Evolutionary conservation across 2,888 invertebrate species (phyloP), one percentile per base, ranked within the genome.

Genomic region (Nezara viridula): DNA sequence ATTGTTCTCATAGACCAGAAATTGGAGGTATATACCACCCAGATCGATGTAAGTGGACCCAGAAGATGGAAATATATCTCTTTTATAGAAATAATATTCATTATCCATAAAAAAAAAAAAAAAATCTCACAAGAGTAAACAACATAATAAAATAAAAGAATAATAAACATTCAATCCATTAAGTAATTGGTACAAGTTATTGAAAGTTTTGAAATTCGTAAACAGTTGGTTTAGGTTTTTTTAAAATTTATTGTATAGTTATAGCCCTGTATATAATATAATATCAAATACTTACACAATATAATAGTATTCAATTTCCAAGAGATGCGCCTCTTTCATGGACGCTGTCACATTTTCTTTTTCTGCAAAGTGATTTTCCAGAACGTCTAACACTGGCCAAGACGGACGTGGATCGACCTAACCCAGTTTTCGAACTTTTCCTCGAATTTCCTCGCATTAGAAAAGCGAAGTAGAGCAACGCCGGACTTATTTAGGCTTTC

Each of bases 401-500:
- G 24, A 40, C 40, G 37, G 77, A 77, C 40, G 24, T 37, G 19
- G 4, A 40, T 21, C 21, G 77, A 37, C 21, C 40, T 40, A 77
- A 40, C 37, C 44, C 40, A 19, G 40, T 37, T 77, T 77, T 40
- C 24, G 1, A 40, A 37, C 44, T 77, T 77, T 77, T 44, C 77
- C 37, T 66, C 66, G 52, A 52, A 66, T 66, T 66, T 66, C 14
- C 73, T 77, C 77, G 77, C 40, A 77, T 77, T 77, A 77, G 44
- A n/a, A 37, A 77, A n/a, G 40, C 40, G 77, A 77, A 77, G 44
- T 77, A 77, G 77, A 77, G 77, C 77, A 77, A 21, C 24, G 40
- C 19, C 24, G 44, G 44, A 77, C 37, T 77, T 77, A 77, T 77
- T 77, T 60, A 60, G 60, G 60, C 60, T 60, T 77, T 77, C 24